Base-by-base conservation (phyloP, 92 coral and sea anemone genomes). In the Porites cylindrica region DNA sequence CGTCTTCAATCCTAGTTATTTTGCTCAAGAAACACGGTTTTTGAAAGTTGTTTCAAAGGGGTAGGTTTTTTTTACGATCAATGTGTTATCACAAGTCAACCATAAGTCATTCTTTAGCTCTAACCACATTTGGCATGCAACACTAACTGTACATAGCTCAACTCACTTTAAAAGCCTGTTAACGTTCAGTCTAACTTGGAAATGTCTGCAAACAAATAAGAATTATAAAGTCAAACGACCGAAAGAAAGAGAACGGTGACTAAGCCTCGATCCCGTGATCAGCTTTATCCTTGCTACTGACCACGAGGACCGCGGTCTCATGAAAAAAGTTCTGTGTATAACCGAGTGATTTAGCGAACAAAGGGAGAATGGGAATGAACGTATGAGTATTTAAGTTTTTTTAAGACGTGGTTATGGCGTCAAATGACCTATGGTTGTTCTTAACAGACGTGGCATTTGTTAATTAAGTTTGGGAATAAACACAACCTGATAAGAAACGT, bases 201-300 rank as follows among this genome's bases (percentile, higher is more conserved):
- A 93, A 95, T 73, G 96, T 95, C 98, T 95, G 98, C 96, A 95
- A 94, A 86, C 88, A 94, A 95, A 95, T 85, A 94, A 82, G 65
- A 83, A 83, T 74, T 83, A 32, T 82, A 72, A 38, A 74, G 66
- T 62, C 87, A 83, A 83, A 43, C 87, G 72, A 83, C 87, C 86
- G 71, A 66, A 79, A 24, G 77, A 4, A 17, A 32, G 47, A 61
- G 53, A 62, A 14, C 65, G 26, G 58, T 9, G 58, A 61, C 19
- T 10, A 21, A 19, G 63, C 73, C 79, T 75, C 19, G 14, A 43
- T 26, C 63, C 72, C 80, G 52, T 65, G 87, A 63, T 66, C 72
- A 83, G 80, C 80, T 62, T 24, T 43, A 23, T 43, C 73, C 20
- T 62, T 50, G 68, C 80, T 52, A 52, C 87, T 73, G 80, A 63